These are phyloP conservation scores for Sebastes trivittatus DNA, from an alignment of 2,797 vertebrate species.

Conservation along the genomic window DNA sequence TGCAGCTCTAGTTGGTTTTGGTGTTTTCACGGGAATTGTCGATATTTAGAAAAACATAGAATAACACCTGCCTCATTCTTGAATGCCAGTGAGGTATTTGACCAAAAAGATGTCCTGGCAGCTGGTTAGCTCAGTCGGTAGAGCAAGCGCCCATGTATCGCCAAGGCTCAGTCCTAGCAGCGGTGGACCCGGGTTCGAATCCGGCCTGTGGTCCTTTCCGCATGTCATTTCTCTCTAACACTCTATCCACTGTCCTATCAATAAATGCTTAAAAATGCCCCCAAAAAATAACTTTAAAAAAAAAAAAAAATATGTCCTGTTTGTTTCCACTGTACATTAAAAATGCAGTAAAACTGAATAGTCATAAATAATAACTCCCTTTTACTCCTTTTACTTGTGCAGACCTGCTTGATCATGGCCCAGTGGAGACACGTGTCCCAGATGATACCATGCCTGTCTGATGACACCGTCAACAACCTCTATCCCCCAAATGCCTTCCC, in stretches of 20 bases:
- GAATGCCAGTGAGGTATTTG: neutral
- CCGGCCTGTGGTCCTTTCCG: too few relatives aligned
- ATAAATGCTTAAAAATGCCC: too few relatives aligned
- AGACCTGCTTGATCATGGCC: constrained; percentile 75
- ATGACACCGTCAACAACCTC: constrained; percentile 68
- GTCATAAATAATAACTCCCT: neutral
- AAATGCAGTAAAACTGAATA: neutral
- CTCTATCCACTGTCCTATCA: too few relatives aligned
- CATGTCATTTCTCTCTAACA: too few relatives aligned
- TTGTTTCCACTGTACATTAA: neutral
- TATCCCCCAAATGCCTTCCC: constrained; percentile 79
- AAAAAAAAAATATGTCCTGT: neutral
- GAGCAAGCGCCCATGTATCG: too few relatives aligned
- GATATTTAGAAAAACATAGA: neutral
- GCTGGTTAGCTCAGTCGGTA: too few relatives aligned
- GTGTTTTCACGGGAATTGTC: neutral
- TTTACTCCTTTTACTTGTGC: neutral
- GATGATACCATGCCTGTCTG: constrained; percentile 67
- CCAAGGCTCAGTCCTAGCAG: too few relatives aligned
- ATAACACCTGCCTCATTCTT: neutral
- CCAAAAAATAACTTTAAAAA: too few relatives aligned
- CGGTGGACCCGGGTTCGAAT: too few relatives aligned
- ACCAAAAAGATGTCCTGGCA: neutral
- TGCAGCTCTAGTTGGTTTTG: neutral
- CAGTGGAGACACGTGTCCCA: constrained; percentile 81